Evolutionary conservation across 2,888 invertebrate genomes (phyloP).

Genomic region (Cancer borealis): DNA sequence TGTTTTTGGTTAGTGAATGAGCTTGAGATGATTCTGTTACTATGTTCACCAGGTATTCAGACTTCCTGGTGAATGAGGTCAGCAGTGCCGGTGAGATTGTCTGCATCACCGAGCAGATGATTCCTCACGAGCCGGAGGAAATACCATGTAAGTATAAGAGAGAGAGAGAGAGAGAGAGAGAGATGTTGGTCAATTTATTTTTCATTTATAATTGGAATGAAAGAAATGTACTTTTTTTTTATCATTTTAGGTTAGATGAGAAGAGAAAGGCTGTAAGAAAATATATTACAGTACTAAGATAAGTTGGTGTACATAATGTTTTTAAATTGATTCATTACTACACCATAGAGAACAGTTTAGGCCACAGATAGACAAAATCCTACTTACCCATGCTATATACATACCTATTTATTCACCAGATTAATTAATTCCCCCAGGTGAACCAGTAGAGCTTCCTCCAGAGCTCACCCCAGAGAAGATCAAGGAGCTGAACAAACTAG

Average conservation of each 20-base stretch:
- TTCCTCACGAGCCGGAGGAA: conserved; percentile 57
- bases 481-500: conserved; percentile 47
- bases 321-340: background rate
- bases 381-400: background rate
- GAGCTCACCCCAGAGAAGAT: conserved; percentile 59
- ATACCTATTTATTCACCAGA: background rate
- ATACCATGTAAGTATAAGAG: conserved; percentile 15
- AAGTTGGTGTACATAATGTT: background rate
- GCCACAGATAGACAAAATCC: background rate
- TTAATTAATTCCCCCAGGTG: background rate
- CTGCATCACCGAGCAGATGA: conserved; percentile 54
- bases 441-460: conserved; percentile 52
- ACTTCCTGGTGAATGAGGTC: conserved; percentile 68
- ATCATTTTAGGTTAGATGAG: no score
- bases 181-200: no score
- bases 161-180: conserved; percentile 1
- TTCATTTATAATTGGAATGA: no score
- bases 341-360: background rate
- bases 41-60: conserved; percentile 61
- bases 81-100: conserved; percentile 60
- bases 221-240: no score
- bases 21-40: no score
- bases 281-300: background rate
- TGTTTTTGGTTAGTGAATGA: no score
- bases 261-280: no score